Evolutionary conservation across 1,140 invertebrate genomes (phyloP).

Genomic region (Diabrotica undecimpunctata): DNA sequence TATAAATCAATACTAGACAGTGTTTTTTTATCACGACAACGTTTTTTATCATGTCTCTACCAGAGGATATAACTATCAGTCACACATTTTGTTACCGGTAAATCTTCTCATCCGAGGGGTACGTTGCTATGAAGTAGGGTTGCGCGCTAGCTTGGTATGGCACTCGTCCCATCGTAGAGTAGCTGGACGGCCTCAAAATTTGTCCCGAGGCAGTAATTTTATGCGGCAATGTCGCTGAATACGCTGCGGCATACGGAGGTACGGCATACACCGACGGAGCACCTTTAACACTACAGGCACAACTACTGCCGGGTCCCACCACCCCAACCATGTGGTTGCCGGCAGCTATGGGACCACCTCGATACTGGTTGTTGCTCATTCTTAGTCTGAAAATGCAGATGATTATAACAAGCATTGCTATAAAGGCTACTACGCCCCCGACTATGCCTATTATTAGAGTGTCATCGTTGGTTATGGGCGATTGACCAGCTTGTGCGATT

Average conservation of each 20-base stretch:
- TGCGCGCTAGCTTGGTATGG: constrained; percentile 46
- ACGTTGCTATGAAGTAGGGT: constrained; percentile 43
- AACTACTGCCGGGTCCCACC: constrained; percentile 51
- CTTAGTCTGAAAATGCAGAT: constrained; percentile 75
- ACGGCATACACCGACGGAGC: constrained; percentile 50
- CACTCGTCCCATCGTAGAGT: constrained; percentile 48
- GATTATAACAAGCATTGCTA: constrained; percentile 80
- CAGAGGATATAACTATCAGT: too few species aligned
- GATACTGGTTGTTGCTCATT: constrained; percentile 64
- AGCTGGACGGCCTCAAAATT: constrained; percentile 50
- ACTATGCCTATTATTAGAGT: constrained; percentile 89
- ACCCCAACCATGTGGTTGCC: constrained; percentile 51
- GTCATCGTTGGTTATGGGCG: constrained; percentile 76
- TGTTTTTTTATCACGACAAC: too few species aligned
- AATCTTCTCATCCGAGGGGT: constrained; percentile 44
- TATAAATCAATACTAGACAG: too few species aligned
- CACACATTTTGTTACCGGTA: constrained; percentile 39
- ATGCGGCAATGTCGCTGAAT: constrained; percentile 60
- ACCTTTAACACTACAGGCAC: constrained; percentile 53
- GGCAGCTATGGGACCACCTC: constrained; percentile 60
- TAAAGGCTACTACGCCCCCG: constrained; percentile 85
- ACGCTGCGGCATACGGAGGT: constrained; percentile 51
- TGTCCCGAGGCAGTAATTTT: constrained; percentile 52
- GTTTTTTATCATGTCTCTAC: too few species aligned
- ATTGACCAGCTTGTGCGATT: constrained; percentile 53